Conservation (phyloP, 2,888 invertebrate species). For the Scaptomyza polygonia region DNA sequence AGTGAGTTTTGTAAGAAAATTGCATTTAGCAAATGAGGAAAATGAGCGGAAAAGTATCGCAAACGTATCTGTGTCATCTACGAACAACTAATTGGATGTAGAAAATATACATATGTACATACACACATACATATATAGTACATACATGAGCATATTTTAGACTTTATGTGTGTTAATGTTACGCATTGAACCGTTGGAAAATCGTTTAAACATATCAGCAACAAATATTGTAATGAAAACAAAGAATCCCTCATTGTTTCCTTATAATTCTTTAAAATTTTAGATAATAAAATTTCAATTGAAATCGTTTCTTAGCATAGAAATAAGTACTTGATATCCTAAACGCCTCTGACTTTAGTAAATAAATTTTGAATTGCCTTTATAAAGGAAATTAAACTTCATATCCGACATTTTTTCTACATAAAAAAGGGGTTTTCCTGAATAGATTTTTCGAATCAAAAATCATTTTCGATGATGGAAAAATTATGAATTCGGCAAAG, state of each 20-base stretch:
- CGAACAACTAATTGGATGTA: slow-evolving; percentile 63
- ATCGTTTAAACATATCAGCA: neutral
- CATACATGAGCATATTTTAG: neutral
- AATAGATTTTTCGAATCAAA: no score
- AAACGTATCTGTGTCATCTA: slow-evolving; percentile 65
- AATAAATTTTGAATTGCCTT: no score
- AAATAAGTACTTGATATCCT: no score
- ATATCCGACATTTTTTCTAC: no score
- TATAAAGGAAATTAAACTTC: no score
- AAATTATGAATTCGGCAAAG: no score
- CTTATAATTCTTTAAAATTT: no score
- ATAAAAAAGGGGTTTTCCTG: no score
- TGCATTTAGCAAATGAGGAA: slow-evolving; percentile 66
- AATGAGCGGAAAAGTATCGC: slow-evolving; percentile 71
- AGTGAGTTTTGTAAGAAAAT: slow-evolving; percentile 38
- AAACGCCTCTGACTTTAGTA: no score
- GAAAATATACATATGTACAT: neutral
- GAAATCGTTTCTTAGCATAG: no score
- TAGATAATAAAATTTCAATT: no score
- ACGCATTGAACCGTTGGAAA: slow-evolving; percentile 12
- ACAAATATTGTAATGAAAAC: neutral
- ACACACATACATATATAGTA: neutral
- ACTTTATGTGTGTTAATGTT: slow-evolving; percentile 20
- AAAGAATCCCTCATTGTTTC: neutral
- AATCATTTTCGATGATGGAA: no score